Evolutionary conservation across 2,113 vertebrate genomes (phyloP).

Genomic region (Pelusios castaneus): DNA sequence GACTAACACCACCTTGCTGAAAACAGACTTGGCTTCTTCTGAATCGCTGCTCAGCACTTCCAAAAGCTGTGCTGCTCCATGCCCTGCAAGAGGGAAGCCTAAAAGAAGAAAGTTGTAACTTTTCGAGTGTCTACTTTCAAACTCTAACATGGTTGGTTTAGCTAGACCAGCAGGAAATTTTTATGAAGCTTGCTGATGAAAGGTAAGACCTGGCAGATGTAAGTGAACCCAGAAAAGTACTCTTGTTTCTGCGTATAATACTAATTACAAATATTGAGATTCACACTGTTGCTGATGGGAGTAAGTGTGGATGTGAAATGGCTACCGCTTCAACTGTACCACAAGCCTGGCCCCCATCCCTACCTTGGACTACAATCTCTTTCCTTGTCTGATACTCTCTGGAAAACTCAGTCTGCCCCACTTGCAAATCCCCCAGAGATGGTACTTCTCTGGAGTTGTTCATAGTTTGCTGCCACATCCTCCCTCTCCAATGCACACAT

Average conservation of each 20-base stretch:
- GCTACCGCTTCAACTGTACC: background rate
- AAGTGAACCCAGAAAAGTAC: slow-evolving; percentile 18
- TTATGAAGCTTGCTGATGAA: slow-evolving; percentile 31
- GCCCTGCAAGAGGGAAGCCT: background rate
- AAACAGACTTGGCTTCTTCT: too few species aligned
- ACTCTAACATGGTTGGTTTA: slow-evolving; percentile 21
- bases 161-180: slow-evolving; percentile 34
- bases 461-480: too few species aligned
- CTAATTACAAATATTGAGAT: slow-evolving; percentile 34
- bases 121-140: background rate
- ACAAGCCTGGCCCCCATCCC: too few species aligned
- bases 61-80: background rate
- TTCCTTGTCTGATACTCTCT: too few species aligned
- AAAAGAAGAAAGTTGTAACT: background rate
- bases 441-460: too few species aligned
- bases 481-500: too few species aligned
- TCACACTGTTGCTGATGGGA: slow-evolving; percentile 31
- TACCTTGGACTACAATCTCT: too few species aligned
- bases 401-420: too few species aligned
- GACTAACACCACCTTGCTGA: too few species aligned
- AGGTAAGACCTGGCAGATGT: slow-evolving; percentile 54
- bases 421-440: too few species aligned
- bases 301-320: slow-evolving; percentile 54
- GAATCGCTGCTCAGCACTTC: background rate
- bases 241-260: slow-evolving; percentile 43